phyloP scores from a whole-genome alignment of 2,113 vertebrate genomes.

The Ceratotherium simum region DNA sequence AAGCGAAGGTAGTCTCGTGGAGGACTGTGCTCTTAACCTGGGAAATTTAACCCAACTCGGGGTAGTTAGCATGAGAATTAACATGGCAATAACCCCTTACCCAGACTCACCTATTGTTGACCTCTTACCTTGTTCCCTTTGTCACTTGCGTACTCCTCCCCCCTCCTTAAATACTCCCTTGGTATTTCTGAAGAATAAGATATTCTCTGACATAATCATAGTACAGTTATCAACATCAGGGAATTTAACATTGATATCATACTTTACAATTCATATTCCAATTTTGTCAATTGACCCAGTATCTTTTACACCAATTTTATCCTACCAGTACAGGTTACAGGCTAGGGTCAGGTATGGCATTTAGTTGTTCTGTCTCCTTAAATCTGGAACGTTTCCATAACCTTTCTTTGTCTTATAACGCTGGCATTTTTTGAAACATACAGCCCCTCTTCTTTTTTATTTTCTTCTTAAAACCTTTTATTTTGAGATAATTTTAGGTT shows the following conservation, averaged over 20 bases:
- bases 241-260: neutral
- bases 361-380: neutral
- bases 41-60: neutral
- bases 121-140: neutral
- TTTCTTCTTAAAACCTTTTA: no score
- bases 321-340: neutral
- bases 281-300: neutral
- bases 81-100: neutral
- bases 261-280: neutral
- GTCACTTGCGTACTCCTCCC: neutral
- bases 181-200: neutral
- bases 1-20: no score
- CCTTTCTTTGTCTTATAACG: no score
- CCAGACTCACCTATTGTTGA: neutral
- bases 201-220: neutral
- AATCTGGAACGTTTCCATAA: no score
- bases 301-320: neutral
- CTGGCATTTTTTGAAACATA: no score
- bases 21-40: no score
- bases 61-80: neutral
- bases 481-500: no score
- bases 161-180: neutral
- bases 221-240: neutral
- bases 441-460: no score
- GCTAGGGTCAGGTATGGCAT: neutral